A percentile compares a stretch with the other conserved stretches of the same genome.
These are phyloP conservation scores for Caenorhabditis sulstoni DNA, from an alignment of 2,888 invertebrate species.

Conservation along the genomic window DNA sequence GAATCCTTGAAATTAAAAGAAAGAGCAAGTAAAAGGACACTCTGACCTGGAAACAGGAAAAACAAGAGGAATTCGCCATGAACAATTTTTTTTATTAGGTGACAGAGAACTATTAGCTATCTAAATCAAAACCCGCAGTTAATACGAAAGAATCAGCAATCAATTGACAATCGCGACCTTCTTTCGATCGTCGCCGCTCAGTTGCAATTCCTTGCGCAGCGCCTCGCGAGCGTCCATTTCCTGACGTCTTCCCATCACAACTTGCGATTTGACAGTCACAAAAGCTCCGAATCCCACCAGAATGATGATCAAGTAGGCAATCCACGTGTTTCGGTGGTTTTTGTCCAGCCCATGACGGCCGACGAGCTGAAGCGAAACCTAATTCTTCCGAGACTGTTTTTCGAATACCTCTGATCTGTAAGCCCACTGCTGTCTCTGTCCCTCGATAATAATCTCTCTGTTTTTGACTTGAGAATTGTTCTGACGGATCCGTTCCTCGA, in stretches of 20 bases:
- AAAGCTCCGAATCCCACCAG: conserved; percentile 74
- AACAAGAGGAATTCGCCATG: too few species aligned
- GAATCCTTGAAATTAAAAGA: too few species aligned
- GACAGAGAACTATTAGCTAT: conserved; percentile 1
- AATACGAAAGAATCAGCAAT: neutral
- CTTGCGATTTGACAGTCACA: conserved; percentile 72
- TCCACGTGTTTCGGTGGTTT: conserved; percentile 73
- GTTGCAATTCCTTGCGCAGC: conserved; percentile 62
- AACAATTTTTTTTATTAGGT: neutral
- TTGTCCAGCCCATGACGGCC: conserved; percentile 69
- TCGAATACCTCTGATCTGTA: conserved; percentile 72
- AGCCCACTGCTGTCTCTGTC: conserved; percentile 71
- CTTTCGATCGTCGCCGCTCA: conserved; percentile 68
- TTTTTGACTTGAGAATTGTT: conserved; percentile 31
- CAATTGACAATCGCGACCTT: conserved; percentile 65
- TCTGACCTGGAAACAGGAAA: neutral
- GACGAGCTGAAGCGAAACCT: conserved; percentile 68
- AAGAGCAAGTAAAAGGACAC: neutral
- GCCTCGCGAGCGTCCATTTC: conserved; percentile 72
- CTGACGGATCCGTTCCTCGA: conserved; percentile 68
- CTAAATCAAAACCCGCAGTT: conserved; percentile 26
- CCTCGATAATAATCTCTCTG: conserved; percentile 68
- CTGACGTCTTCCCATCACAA: conserved; percentile 72
- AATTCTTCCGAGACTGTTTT: neutral
- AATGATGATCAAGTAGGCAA: conserved; percentile 71